Evolutionary conservation across 2,888 invertebrate species (phyloP), one percentile per base, ranked within the genome.

Genomic region (Orchestes rusci): DNA sequence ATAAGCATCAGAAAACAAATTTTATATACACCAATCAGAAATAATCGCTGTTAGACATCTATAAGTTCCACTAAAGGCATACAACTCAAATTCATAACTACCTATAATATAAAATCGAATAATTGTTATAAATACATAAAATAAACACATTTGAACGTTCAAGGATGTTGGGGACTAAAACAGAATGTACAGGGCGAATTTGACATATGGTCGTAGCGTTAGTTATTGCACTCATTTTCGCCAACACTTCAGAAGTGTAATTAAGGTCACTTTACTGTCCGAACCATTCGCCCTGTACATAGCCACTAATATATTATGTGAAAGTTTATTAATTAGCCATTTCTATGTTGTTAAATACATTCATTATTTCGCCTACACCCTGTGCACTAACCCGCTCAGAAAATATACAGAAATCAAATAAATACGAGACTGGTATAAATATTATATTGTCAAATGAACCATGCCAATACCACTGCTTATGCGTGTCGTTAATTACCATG

Each of bases 401-500:
- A 27, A 38, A 34, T 38, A 38, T 35, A 39, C 28, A 42, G 34
- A 42, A 33, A 37, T 13, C 33, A 34, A 29, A 32, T 30, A 38
- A 33, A 17, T 36, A 39, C 20, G 27, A 40, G 37, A 36, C 30
- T 30, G 32, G 30, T 42, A 19, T n/a, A n/a, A 45, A 35, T 32
- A 30, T 39, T 45, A 43, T 44, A 44, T 48, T 48, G 43, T 48
- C 48, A 43, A 43, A 48, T 28, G 20, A 48, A 48, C 40, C 34
- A 46, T 38, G 42, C 23, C 20, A 48, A 44, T 44, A 48, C 44
- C 44, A 48, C 48, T 48, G 48, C 44, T 48, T 48, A 44, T n/a
- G n/a, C n/a, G n/a, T n/a, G n/a, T n/a, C n/a, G n/a, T n/a, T n/a
- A n/a, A n/a, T n/a, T n/a, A n/a, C n/a, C n/a, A n/a, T n/a, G 48